Conservation (phyloP, 1,140 invertebrate species). For the Oppia nitens region DNA sequence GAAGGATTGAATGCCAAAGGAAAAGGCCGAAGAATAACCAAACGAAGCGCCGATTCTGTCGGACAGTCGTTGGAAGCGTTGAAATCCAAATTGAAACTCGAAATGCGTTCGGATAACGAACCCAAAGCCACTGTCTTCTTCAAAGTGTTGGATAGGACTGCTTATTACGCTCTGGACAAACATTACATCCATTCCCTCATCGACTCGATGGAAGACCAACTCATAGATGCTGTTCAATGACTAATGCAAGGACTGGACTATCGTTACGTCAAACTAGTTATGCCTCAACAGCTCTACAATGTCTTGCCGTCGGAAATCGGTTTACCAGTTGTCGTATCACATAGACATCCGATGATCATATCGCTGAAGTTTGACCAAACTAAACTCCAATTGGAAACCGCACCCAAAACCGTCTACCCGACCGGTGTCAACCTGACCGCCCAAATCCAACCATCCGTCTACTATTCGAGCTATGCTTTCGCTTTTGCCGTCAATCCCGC, state of each 20-base stretch:
- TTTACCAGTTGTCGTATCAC: conserved; percentile 12
- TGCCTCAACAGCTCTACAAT: conserved; percentile 9
- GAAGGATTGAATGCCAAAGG: background rate
- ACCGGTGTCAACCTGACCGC: conserved; percentile 8
- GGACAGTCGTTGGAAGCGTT: background rate
- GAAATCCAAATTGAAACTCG: background rate
- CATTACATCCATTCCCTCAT: conserved; percentile 3
- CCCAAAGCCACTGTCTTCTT: conserved; percentile 11
- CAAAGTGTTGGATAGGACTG: conserved; percentile 14
- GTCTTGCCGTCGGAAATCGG: conserved; percentile 11
- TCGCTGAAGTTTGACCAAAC: conserved; percentile 7
- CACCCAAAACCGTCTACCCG: background rate
- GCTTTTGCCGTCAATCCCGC: conserved; percentile 4
- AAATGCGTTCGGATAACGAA: background rate
- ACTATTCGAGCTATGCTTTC: background rate
- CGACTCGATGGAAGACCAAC: background rate
- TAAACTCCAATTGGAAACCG: background rate
- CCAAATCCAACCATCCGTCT: conserved; percentile 3
- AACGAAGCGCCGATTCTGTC: background rate
- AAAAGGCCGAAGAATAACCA: background rate
- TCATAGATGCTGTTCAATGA: background rate
- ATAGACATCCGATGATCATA: conserved; percentile 7
- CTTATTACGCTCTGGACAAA: conserved; percentile 12
- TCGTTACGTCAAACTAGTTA: conserved; percentile 15
- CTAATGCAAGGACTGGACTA: background rate